Percentiles rank a stretch among this genome's conserved stretches.
phyloP scores from a whole-genome alignment of 2,888 invertebrate species.

The Cyrtodaria siliqua region DNA sequence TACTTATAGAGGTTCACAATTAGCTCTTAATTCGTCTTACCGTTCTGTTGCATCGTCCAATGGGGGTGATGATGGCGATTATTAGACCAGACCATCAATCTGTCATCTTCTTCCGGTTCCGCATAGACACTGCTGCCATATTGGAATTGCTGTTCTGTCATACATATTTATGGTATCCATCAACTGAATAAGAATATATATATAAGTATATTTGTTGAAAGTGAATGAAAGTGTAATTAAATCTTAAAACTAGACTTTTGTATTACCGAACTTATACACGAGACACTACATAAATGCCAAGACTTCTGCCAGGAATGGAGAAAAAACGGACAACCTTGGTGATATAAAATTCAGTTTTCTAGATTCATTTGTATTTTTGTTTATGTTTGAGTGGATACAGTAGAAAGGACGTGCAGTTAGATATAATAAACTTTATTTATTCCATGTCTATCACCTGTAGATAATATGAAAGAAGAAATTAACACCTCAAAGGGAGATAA shows the following conservation, averaged over 20 bases:
- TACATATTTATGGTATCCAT: not conserved
- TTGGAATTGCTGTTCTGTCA: conserved; percentile 23
- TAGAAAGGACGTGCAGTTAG: not conserved
- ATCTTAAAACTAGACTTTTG: not conserved
- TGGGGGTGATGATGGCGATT: conserved; percentile 76
- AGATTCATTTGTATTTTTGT: conserved; percentile 3
- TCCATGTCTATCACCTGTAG: not conserved
- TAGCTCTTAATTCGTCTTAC: conserved; percentile 61
- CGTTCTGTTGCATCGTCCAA: conserved; percentile 78
- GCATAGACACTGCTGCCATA: conserved; percentile 14
- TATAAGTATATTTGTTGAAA: not conserved
- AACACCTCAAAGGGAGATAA: not conserved
- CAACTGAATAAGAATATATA: not conserved
- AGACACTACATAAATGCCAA: conserved; percentile 15
- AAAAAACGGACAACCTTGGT: conserved; percentile 12
- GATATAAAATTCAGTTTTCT: not conserved
- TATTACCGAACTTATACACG: not conserved
- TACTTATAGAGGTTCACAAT: conserved; percentile 28
- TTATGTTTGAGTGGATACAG: not conserved
- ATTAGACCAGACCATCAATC: conserved; percentile 18
- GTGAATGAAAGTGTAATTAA: no score
- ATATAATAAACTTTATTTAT: not conserved
- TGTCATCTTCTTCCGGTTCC: conserved; percentile 15
- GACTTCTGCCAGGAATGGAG: conserved; percentile 32
- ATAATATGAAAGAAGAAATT: not conserved